Base-by-base conservation (phyloP, 1,140 invertebrate genomes). In the Thereuonema tuberculata region DNA sequence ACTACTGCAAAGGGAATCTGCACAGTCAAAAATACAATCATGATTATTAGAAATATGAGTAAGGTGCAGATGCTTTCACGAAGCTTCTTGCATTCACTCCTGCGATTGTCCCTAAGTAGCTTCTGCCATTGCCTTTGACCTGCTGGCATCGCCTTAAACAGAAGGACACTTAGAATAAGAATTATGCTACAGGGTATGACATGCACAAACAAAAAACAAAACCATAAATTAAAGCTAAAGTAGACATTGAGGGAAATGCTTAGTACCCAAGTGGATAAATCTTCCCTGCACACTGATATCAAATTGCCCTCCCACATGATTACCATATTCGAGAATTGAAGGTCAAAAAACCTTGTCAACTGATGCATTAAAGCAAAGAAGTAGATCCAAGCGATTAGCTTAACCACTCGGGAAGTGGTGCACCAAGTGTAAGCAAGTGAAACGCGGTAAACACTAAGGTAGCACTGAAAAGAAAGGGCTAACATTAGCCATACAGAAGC, bases 31-130 rank as follows among this genome's bases (percentile, higher is more conserved):
- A 96, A 95, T 0, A 93, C 87, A 0, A 87, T 86, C 0, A 96
- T 91, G 0, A 96, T 89, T 2, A 91, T 88, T 17, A 95, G 93
- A 1, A 96, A 74, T 92, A 96, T 95, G 3, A 94, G 71, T 0
- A 90, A 94, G 1, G 91, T 95, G 68, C 89, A 93, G 68, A 94
- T 94, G 2, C 84, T 85, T 68, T 92, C 93, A 29, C 85, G 77
- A 52, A 87, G 74, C 67, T 84, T 86, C 71, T 84, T 86, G 72
- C 84, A 89, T 73, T 90, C 90, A 62, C 79, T 86, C 68, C 86
- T 88, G 60, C 85, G 79, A 70, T 88, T 90, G 68, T 91, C 88
- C 59, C 86, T 84, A 67, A 93, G 84, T 12, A 93, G 77, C 69
- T 84, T 81, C 67, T 86, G 82, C 20, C 89, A 74, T 62, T 89